Evolutionary conservation across 2,888 invertebrate genomes (phyloP), one percentile per base, ranked within the genome.

Genomic region (Hirtodrosophila duncani): DNA sequence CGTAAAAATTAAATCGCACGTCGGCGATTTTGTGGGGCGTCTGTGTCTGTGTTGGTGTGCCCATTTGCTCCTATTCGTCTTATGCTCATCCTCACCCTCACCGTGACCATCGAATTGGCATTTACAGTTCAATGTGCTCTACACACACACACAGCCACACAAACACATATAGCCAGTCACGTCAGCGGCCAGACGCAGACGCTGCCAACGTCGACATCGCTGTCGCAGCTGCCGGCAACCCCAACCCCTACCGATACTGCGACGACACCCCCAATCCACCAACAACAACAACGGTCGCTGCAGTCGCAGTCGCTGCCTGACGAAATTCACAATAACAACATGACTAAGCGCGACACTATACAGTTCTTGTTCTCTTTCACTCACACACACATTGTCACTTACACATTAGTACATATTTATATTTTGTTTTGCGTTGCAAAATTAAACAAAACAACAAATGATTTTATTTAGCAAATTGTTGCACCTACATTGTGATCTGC

Each of bases 111-210:
- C 68, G 68, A 66, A 78, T 77, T 72, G 69, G 69, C 77, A 68
- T 68, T 78, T 78, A 71, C 75, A 78, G 75, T 75, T 75, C 75
- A 75, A 75, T 78, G 75, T 68, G 68, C 75, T 78, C 68, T 26
- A 38, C 29, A 45, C 18, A 33, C 10, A 33, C 18, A 34, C 14
- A 10, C 20, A 37, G 20, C 13, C 8, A 24, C 9, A 10, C 46
- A 49, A 36, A 43, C 8, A 26, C 10, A 14, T 11, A 43, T 29
- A 46, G 5, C 16, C 49, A 45, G 55, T 68, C 69, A 68, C 68
- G 68, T 66, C 71, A 50, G 67, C 64, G 43, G 71, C 51, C 23
- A 60, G 45, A 8, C 50, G 37, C 66, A 70, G 48, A 70, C 77
- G 46, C 67, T 75, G 56, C 46, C 49, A 44, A 50, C 71, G 36